phyloP scores from a whole-genome alignment of 2,888 invertebrate species.

The Hyposoter dolosus region DNA sequence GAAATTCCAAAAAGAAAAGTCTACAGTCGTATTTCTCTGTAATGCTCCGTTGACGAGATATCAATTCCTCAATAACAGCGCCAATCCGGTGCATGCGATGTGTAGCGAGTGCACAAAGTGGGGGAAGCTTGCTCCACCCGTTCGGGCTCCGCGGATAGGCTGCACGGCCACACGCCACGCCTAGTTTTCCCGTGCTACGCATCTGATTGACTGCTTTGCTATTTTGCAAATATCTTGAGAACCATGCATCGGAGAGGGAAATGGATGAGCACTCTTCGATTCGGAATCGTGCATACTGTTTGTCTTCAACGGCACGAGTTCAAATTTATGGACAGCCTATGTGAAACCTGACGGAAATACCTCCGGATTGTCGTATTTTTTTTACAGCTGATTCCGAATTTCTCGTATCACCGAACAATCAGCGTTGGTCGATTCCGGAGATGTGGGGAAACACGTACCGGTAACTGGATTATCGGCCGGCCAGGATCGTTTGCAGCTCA shows the following conservation, averaged over 20 bases:
- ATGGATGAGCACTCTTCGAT: neutral
- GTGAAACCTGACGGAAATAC: neutral
- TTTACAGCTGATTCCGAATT: slow-evolving; percentile 16
- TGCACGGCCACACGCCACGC: neutral
- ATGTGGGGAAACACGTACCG: slow-evolving; percentile 13
- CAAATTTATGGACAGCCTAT: slow-evolving; percentile 4
- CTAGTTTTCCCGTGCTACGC: neutral
- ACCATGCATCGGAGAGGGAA: neutral
- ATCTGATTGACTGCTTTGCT: neutral
- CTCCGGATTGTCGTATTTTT: slow-evolving; percentile 15
- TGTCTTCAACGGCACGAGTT: neutral
- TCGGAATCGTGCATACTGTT: neutral
- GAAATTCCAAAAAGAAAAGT: neutral
- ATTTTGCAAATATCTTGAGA: neutral
- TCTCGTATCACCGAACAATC: slow-evolving; percentile 42
- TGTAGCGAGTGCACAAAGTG: neutral
- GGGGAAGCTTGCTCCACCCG: neutral
- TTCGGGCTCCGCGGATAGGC: neutral
- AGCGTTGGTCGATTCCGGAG: slow-evolving; percentile 8
- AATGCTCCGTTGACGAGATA: neutral
- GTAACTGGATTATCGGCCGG: slow-evolving; percentile 49
- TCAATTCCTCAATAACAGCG: neutral
- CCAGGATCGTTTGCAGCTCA: slow-evolving; percentile 38
- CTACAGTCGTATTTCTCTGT: neutral
- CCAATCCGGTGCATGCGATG: neutral